These are phyloP conservation scores for Alentia gelatinosa DNA, from an alignment of 2,888 invertebrate genomes.

Conservation along the genomic window DNA sequence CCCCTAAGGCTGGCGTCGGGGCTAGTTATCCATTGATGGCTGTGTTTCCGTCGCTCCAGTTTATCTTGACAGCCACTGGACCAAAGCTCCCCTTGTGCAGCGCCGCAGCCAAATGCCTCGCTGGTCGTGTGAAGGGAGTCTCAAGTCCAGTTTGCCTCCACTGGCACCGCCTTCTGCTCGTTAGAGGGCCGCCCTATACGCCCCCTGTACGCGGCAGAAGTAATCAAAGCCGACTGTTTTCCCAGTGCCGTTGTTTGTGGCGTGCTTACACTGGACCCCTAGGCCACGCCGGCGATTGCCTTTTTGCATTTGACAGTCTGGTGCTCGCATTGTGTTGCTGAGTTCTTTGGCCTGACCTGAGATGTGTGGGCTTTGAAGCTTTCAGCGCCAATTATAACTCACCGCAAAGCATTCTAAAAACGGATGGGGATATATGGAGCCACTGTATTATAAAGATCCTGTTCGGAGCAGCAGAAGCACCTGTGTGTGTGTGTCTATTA, in stretches of 20 bases:
- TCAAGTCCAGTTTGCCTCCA: not conserved
- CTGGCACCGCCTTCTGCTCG: not conserved
- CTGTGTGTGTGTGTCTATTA: too few relatives aligned
- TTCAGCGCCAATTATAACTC: constrained; percentile 23
- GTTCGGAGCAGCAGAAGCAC: too few relatives aligned
- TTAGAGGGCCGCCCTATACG: not conserved
- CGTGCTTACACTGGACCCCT: not conserved
- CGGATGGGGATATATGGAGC: not conserved
- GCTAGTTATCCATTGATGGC: constrained; percentile 16
- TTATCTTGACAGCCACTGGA: not conserved
- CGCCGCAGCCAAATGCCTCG: not conserved
- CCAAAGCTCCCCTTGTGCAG: not conserved
- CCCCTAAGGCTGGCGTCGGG: not conserved
- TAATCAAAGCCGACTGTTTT: constrained; percentile 7
- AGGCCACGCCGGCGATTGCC: not conserved
- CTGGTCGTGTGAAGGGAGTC: not conserved
- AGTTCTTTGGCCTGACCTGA: not conserved
- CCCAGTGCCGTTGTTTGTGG: not conserved
- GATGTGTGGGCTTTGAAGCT: too few relatives aligned
- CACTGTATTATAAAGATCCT: too few relatives aligned
- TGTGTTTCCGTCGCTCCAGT: not conserved
- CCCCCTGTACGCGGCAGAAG: not conserved
- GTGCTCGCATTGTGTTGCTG: not conserved
- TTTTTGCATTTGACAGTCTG: constrained; percentile 7
- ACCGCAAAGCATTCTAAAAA: not conserved